These are phyloP conservation scores for Neoitamus cyanurus DNA, from an alignment of 2,888 invertebrate genomes.

Conservation along the genomic window DNA sequence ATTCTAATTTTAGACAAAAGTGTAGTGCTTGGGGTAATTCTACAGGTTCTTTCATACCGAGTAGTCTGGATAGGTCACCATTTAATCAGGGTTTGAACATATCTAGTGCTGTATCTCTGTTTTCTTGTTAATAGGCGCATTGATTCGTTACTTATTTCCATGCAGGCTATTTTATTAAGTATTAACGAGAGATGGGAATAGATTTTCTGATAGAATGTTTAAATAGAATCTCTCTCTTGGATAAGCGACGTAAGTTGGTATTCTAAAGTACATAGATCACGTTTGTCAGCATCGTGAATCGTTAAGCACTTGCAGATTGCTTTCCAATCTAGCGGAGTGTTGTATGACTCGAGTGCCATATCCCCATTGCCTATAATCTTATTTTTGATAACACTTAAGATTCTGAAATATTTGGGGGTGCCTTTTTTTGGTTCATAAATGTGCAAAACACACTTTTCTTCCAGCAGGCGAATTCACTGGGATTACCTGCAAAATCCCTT, in stretches of 20 bases:
- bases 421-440: background rate
- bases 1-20: background rate
- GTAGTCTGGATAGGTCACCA: slow-evolving; percentile 34
- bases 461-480: background rate
- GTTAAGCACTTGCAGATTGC: slow-evolving; percentile 31
- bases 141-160: too few species aligned
- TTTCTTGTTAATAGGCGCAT: background rate
- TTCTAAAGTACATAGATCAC: slow-evolving; percentile 40
- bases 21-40: slow-evolving; percentile 24
- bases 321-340: too few species aligned
- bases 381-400: background rate
- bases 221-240: too few species aligned
- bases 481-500: background rate
- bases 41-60: slow-evolving; percentile 12
- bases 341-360: slow-evolving; percentile 2
- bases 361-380: slow-evolving; percentile 23
- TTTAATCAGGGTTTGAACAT: slow-evolving; percentile 27
- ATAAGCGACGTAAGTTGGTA: slow-evolving; percentile 46
- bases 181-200: too few species aligned
- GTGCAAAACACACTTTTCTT: slow-evolving; percentile 13
- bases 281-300: background rate
- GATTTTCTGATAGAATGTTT: too few species aligned
- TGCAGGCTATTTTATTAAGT: too few species aligned
- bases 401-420: slow-evolving; percentile 6
- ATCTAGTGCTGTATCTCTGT: slow-evolving; percentile 17